Base-by-base conservation (phyloP, 1,140 invertebrate species). In the Meloidogyne floridensis region DNA sequence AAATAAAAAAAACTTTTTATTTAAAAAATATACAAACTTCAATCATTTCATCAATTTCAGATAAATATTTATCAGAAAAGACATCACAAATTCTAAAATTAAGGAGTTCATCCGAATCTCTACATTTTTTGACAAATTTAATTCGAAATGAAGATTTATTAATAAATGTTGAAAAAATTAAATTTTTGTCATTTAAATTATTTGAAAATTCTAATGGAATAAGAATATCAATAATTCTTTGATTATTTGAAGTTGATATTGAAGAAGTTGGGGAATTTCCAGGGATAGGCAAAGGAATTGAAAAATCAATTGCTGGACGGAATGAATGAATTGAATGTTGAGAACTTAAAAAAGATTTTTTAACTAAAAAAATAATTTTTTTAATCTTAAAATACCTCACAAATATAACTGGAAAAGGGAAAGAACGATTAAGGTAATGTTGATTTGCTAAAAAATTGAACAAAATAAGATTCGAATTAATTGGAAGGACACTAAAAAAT, bases 261-360 rank as follows among this genome's bases (percentile, higher is more conserved):
- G 75, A 32, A n/a, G 13, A 10, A 56, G 11, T 6, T 32, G 13
- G 20, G 32, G 75, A 54, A 65, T 15, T 13, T 11, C 15, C 10
- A 3, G 75, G 43, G 10, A 11, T 32, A 32, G 75, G 75, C 10
- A 76, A 7, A 13, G 75, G 75, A 51, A 76, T 76, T 10, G 75
- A 54, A 54, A 76, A 76, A 51, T 76, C 75, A 9, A 76, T 32
- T 32, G 53, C 75, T 32, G 77, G 59, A n/a, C 77, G 77, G 71
- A 78, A 47, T 70, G 77, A 78, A 20, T 32, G 54, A 42, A 9
- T n/a, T 18, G 59, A 78, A 78, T 78, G 77, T 71, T 78, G 77
- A 71, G 77, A 9, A 56, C 53, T 59, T n/a, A 18, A 56, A 77
- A 51, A 18, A 59, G 11, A 8, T 5, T 3, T 20, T 47, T 53